These are phyloP conservation scores for Ia io DNA, from an alignment of 2,113 vertebrate genomes.

Conservation along the genomic window DNA sequence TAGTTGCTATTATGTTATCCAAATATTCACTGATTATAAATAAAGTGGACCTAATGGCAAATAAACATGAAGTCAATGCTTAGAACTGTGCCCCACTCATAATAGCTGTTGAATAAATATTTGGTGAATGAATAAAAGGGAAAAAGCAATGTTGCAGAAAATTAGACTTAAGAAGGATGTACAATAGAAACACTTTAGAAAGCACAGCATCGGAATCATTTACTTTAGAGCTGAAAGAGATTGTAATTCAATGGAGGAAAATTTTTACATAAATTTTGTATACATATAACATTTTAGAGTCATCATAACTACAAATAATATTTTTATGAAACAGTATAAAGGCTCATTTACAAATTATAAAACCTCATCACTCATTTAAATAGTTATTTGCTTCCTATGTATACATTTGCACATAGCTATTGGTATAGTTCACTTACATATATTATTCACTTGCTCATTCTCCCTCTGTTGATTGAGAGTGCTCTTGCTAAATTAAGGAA, in stretches of 20 bases:
- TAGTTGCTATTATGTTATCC: background rate
- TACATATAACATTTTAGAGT: background rate
- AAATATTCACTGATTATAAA: background rate
- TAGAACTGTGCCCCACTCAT: background rate
- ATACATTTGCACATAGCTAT: background rate
- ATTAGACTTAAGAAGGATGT: background rate
- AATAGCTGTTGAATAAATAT: background rate
- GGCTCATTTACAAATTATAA: background rate
- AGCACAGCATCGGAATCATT: background rate
- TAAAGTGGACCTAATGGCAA: background rate
- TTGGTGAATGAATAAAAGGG: background rate
- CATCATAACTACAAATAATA: background rate
- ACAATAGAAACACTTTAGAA: background rate
- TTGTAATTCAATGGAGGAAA: slow-evolving; percentile 2
- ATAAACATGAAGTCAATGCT: background rate
- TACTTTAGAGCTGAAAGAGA: background rate
- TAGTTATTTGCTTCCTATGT: background rate
- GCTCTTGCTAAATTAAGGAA: background rate
- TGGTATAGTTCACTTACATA: background rate
- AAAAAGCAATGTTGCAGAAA: background rate
- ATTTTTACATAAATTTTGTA: background rate
- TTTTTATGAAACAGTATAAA: slow-evolving; percentile 19
- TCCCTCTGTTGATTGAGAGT: background rate
- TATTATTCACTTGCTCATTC: background rate
- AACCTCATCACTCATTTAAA: background rate